These are phyloP conservation scores for Phylloscopus collybita DNA, from an alignment of 2,797 vertebrate genomes.

Conservation along the genomic window DNA sequence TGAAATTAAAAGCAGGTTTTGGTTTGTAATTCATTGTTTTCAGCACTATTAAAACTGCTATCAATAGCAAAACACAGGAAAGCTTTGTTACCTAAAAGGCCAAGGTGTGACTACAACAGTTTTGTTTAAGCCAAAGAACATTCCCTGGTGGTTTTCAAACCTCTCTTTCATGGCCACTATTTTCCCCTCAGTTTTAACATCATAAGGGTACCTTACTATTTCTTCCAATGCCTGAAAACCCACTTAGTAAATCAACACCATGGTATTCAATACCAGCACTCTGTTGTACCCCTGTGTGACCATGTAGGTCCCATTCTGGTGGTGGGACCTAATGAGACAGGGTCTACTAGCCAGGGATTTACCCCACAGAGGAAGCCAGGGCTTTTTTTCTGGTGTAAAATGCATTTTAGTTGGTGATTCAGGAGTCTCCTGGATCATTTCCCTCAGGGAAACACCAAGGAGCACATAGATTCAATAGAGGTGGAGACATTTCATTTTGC, in stretches of 20 bases:
- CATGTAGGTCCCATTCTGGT: neutral
- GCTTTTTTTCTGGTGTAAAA: neutral
- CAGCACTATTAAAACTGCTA: neutral
- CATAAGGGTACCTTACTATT: neutral
- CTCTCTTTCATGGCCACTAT: neutral
- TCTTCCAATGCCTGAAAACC: neutral
- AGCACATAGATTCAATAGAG: neutral
- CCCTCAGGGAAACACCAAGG: neutral
- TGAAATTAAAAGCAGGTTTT: neutral
- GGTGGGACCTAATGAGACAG: neutral
- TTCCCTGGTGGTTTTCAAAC: neutral
- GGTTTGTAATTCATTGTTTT: neutral
- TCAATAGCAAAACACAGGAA: neutral
- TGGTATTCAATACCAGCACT: neutral
- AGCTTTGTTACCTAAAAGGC: neutral
- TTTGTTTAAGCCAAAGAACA: neutral
- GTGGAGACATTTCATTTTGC: neutral
- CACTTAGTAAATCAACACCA: neutral
- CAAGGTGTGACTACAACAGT: neutral
- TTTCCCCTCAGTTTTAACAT: neutral
- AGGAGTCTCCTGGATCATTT: neutral
- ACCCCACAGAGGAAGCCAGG: neutral
- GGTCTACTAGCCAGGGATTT: rapidly evolving
- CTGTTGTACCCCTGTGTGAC: neutral
- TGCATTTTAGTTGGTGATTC: neutral